Conservation (phyloP, 1,140 invertebrate species). For the Steinernema khuongi region DNA sequence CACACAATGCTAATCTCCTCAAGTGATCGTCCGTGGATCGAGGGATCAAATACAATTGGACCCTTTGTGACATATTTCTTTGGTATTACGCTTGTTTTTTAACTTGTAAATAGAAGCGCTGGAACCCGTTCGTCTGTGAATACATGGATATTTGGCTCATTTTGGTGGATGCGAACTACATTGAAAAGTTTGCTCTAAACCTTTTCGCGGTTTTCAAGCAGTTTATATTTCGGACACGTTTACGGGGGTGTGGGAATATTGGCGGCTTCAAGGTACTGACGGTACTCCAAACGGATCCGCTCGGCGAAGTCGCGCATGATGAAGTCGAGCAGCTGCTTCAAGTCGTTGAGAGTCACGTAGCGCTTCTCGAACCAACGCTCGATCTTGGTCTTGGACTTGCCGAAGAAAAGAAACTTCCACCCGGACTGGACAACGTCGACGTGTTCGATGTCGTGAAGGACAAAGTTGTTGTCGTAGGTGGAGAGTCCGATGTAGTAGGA, state of each 20-base stretch:
- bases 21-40: too few species aligned
- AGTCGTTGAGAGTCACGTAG: not conserved
- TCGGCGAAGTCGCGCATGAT: conserved; percentile 12
- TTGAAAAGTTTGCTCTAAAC: too few species aligned
- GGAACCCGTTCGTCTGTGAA: too few species aligned
- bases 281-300: conserved; percentile 8
- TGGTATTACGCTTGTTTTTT: too few species aligned
- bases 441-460: conserved; percentile 6
- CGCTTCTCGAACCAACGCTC: conserved; percentile 3
- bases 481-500: conserved; percentile 10
- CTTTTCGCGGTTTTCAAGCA: too few species aligned
- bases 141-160: too few species aligned
- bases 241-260: too few species aligned
- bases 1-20: not conserved
- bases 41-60: too few species aligned
- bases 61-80: too few species aligned
- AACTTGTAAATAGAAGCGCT: too few species aligned
- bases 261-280: not conserved
- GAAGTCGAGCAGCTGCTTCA: conserved; percentile 9
- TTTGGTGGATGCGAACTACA: too few species aligned
- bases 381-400: not conserved
- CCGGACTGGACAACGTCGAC: not conserved
- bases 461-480: conserved; percentile 12
- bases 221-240: not conserved
- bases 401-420: not conserved